Evolutionary conservation across 2,888 invertebrate species (phyloP).

Genomic region (Lomographa bimaculata): DNA sequence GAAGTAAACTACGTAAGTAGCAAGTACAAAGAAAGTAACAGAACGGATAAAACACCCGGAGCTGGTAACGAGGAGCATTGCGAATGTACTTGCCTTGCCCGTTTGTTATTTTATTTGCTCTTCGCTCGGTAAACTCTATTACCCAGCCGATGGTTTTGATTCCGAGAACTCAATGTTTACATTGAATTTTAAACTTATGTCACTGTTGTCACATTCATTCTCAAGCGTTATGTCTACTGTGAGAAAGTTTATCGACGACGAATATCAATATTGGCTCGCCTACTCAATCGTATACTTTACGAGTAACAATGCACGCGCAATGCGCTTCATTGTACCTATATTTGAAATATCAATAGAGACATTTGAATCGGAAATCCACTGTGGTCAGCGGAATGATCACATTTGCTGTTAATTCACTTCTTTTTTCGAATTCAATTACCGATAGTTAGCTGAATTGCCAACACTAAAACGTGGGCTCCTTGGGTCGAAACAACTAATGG

Average conservation of each 20-base stretch:
- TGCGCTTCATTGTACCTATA: no score
- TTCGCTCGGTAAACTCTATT: slow-evolving; percentile 76
- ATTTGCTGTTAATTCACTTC: slow-evolving; percentile 24
- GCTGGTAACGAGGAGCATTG: slow-evolving; percentile 53
- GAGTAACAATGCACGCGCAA: slow-evolving; percentile 1
- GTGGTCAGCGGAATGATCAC: slow-evolving; percentile 3
- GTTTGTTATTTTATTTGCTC: slow-evolving; percentile 78
- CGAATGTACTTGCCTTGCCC: slow-evolving; percentile 53
- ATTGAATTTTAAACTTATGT: slow-evolving; percentile 72
- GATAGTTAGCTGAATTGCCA: slow-evolving; percentile 48
- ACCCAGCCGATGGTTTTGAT: slow-evolving; percentile 75
- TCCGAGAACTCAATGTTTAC: slow-evolving; percentile 73
- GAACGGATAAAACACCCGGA: slow-evolving; percentile 55
- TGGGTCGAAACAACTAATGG: slow-evolving; percentile 71
- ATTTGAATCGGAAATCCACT: no score
- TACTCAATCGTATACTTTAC: slow-evolving; percentile 25
- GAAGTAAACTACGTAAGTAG: slow-evolving; percentile 55
- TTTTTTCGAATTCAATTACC: slow-evolving; percentile 30
- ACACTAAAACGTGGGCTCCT: slow-evolving; percentile 51
- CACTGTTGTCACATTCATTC: slow-evolving; percentile 69
- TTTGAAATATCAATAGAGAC: no score
- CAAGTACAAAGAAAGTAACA: slow-evolving; percentile 60
- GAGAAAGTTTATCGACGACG: slow-evolving; percentile 60
- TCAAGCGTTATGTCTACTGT: slow-evolving; percentile 52
- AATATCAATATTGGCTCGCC: slow-evolving; percentile 53